Percentiles rank a stretch among this genome's conserved stretches.
These are phyloP conservation scores for Pan paniscus DNA, from an alignment of 2,113 vertebrate genomes.

Conservation along the genomic window DNA sequence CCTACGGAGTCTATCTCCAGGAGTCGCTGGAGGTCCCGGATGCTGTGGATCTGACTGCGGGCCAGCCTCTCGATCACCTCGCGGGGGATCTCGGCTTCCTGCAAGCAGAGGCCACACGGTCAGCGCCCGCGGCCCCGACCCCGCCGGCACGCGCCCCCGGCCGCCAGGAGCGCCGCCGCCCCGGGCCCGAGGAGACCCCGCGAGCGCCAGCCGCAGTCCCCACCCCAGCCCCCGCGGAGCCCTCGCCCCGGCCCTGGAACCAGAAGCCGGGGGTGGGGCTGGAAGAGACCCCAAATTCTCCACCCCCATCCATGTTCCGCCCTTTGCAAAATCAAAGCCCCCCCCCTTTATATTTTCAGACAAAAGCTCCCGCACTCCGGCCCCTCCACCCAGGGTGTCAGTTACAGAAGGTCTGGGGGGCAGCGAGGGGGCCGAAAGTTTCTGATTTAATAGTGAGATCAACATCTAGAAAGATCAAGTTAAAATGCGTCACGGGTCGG, in stretches of 20 bases:
- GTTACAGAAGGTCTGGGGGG: not conserved
- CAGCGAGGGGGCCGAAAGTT: not conserved
- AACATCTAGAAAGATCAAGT: constrained; percentile 51
- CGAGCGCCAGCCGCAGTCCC: not conserved
- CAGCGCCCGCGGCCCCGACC: constrained; percentile 12
- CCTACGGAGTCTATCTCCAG: constrained; percentile 99
- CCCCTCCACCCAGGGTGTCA: not conserved
- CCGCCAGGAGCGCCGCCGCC: not conserved
- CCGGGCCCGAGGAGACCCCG: not conserved
- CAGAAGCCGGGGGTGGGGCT: not conserved
- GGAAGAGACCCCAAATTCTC: not conserved
- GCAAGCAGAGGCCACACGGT: constrained; percentile 71
- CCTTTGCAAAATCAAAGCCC: not conserved
- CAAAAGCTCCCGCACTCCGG: not conserved
- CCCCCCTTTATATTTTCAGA: not conserved
- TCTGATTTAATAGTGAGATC: constrained; percentile 47
- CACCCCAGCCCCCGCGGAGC: not conserved
- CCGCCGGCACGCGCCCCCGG: not conserved
- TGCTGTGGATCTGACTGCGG: constrained; percentile 97
- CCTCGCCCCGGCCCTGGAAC: not conserved
- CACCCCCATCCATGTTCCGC: not conserved
- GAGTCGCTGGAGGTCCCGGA: constrained; percentile 98
- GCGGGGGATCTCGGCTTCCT: constrained; percentile 96
- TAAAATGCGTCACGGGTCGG: constrained; percentile 76
- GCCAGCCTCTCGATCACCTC: constrained; percentile 96